These are phyloP conservation scores for Oceanodroma leucorhoa DNA, from an alignment of 2,797 vertebrate genomes.

Conservation along the genomic window DNA sequence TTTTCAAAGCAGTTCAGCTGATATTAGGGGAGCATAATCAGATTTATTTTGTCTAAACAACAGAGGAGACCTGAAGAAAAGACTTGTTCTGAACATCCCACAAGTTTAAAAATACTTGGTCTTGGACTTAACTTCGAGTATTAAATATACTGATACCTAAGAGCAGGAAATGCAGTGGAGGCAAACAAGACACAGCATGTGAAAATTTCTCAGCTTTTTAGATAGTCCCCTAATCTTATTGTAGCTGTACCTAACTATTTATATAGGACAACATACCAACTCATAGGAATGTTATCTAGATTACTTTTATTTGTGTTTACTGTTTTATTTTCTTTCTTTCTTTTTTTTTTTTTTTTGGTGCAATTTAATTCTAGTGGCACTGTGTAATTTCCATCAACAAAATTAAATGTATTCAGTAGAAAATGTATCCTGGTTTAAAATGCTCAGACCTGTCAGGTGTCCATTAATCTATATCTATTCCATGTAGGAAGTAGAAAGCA, in stretches of 20 bases:
- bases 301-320: background rate
- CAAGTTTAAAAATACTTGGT: background rate
- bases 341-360: background rate
- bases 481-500: conserved; percentile 42
- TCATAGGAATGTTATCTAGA: background rate
- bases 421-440: conserved; percentile 52
- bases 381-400: conserved; percentile 56
- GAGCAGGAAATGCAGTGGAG: background rate
- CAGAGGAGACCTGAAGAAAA: background rate
- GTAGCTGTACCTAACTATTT: background rate
- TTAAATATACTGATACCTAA: background rate
- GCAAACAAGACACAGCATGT: background rate
- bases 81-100: background rate
- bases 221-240: background rate
- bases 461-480: conserved; percentile 51
- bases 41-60: background rate
- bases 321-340: background rate
- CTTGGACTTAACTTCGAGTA: background rate
- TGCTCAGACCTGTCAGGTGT: background rate
- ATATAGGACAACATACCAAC: background rate
- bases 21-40: background rate
- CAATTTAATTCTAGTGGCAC: conserved; percentile 13
- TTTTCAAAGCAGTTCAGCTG: background rate
- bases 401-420: conserved; percentile 33
- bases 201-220: background rate